Evolutionary conservation across 2,113 vertebrate genomes (phyloP).

Genomic region (Callospermophilus lateralis): DNA sequence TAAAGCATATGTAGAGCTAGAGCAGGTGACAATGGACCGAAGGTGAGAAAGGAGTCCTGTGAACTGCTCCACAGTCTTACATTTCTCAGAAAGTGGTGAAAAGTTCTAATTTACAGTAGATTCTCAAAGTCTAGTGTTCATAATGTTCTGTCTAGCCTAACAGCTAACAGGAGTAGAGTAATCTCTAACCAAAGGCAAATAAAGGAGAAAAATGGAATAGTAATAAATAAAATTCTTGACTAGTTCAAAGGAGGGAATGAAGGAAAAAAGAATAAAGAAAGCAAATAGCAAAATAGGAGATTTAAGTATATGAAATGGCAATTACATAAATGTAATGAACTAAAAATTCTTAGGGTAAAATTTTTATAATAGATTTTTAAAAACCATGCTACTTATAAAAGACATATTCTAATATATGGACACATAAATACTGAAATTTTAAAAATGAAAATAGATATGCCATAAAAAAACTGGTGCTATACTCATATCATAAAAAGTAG

Average conservation of each 20-base stretch:
- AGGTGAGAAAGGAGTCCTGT: neutral
- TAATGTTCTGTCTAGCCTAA: neutral
- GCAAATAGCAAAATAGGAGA: neutral
- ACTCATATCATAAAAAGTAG: neutral
- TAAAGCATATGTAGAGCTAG: neutral
- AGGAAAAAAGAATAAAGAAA: conserved; percentile 33
- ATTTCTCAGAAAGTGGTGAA: neutral
- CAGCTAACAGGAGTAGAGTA: neutral
- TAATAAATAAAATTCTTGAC: neutral
- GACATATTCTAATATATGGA: neutral
- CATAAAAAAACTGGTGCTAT: neutral
- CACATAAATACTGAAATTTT: neutral
- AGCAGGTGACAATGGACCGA: neutral
- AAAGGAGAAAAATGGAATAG: neutral
- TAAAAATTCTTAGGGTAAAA: conserved; percentile 10
- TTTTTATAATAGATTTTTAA: neutral
- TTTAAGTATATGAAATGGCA: neutral
- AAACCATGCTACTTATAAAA: neutral
- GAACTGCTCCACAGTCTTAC: neutral
- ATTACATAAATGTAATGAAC: conserved; percentile 24
- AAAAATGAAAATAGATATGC: neutral
- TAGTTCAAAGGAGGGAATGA: neutral
- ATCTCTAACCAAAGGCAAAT: conserved; percentile 17
- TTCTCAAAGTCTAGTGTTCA: neutral
- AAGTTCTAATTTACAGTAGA: neutral